Conservation (phyloP, 2,113 vertebrate genomes). For the Willisornis vidua region DNA sequence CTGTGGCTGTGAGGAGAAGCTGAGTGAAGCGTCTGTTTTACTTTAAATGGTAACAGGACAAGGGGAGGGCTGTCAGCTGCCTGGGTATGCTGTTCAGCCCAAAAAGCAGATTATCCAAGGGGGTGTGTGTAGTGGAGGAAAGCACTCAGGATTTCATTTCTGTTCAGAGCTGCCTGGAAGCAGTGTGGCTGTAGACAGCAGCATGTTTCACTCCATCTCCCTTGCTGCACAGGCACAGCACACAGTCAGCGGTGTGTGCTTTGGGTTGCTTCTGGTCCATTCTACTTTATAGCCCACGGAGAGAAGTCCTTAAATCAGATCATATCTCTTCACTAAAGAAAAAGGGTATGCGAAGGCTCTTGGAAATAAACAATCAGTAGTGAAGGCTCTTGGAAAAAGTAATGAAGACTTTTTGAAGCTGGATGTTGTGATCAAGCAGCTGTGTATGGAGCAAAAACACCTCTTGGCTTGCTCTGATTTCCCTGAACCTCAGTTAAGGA, state of each 20-base stretch:
- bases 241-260: rapidly evolving
- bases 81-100: background rate
- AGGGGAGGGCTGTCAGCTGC: background rate
- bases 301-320: background rate
- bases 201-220: background rate
- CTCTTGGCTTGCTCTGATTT: rapidly evolving
- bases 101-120: slow-evolving; percentile 15
- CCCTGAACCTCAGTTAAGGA: background rate
- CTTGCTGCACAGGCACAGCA: rapidly evolving
- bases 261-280: background rate
- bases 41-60: slow-evolving; percentile 50
- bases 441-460: rapidly evolving
- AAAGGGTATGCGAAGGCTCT: background rate
- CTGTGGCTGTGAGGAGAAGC: background rate
- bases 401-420: background rate
- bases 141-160: background rate
- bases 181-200: background rate
- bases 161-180: background rate
- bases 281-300: background rate
- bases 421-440: background rate
- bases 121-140: background rate
- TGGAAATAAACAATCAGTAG: background rate
- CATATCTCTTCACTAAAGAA: background rate
- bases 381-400: background rate
- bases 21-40: background rate